A percentile compares a stretch with the other conserved stretches of the same genome.
These are phyloP conservation scores for Harlomillsia oculata DNA, from an alignment of 1,140 invertebrate species.

Conservation along the genomic window DNA sequence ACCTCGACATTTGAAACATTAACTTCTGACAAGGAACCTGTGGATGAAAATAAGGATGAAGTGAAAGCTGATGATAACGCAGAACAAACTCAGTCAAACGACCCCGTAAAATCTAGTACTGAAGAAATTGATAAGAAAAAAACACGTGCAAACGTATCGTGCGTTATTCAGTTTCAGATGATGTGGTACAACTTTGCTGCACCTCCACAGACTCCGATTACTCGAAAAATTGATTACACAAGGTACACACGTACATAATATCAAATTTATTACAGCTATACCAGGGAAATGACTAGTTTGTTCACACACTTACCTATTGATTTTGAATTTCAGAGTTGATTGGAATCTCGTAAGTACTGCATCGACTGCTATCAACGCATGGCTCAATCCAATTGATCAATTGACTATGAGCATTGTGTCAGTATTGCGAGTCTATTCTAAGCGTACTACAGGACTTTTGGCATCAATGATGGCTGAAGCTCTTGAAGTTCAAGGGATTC, in stretches of 20 bases:
- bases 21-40: conserved; percentile 23
- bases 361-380: conserved; percentile 90
- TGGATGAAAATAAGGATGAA: conserved; percentile 24
- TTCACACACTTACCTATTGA: not conserved
- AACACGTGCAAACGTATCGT: conserved; percentile 53
- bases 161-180: conserved; percentile 73
- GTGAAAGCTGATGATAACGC: not conserved
- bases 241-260: no score
- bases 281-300: not conserved
- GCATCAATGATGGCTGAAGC: conserved; percentile 91
- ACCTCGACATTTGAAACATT: conserved; percentile 16
- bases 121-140: conserved; percentile 24
- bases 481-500: conserved; percentile 69
- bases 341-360: conserved; percentile 94
- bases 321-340: conserved; percentile 55
- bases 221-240: conserved; percentile 88
- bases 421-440: conserved; percentile 62
- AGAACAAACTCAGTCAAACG: not conserved
- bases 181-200: conserved; percentile 98
- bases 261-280: no score
- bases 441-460: conserved; percentile 71
- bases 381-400: conserved; percentile 90
- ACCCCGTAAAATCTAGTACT: no score
- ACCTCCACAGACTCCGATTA: conserved; percentile 84
- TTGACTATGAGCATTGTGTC: conserved; percentile 71